Percentiles rank a stretch among this genome's conserved stretches.
Conservation (phyloP, 2,113 vertebrate genomes). For the Rhadina sibilatrix region DNA sequence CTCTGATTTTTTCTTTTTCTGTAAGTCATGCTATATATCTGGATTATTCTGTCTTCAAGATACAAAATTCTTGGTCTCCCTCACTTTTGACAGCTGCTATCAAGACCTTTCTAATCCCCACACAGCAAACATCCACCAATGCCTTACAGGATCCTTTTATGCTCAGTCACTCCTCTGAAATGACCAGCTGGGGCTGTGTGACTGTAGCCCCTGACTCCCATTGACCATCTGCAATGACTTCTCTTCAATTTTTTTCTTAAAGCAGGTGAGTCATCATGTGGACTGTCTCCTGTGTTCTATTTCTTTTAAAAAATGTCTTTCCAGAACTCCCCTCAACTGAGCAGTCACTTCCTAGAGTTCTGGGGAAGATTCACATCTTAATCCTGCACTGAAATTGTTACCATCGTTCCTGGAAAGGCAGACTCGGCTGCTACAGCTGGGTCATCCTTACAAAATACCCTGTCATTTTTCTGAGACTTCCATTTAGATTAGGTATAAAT, state of each 20-base stretch:
- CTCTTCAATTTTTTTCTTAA: not conserved
- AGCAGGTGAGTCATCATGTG: not conserved
- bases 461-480: not conserved
- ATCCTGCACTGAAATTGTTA: not conserved
- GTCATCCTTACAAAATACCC: not conserved
- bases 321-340: not conserved
- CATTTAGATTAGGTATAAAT: not conserved
- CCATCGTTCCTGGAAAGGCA: not conserved
- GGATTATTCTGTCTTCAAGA: fast-evolving
- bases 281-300: not conserved
- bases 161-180: not conserved
- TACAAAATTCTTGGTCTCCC: fast-evolving
- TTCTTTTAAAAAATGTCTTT: not conserved
- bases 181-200: not conserved
- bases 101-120: not conserved
- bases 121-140: not conserved
- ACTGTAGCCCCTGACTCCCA: not conserved
- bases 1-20: not conserved
- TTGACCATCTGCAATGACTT: not conserved
- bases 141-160: not conserved
- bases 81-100: not conserved
- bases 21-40: fast-evolving
- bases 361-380: not conserved
- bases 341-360: not conserved
- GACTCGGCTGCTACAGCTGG: not conserved